Percentiles rank a stretch among this genome's conserved stretches.
Conservation (phyloP, 2,113 vertebrate species). For the Siniperca knerii region DNA sequence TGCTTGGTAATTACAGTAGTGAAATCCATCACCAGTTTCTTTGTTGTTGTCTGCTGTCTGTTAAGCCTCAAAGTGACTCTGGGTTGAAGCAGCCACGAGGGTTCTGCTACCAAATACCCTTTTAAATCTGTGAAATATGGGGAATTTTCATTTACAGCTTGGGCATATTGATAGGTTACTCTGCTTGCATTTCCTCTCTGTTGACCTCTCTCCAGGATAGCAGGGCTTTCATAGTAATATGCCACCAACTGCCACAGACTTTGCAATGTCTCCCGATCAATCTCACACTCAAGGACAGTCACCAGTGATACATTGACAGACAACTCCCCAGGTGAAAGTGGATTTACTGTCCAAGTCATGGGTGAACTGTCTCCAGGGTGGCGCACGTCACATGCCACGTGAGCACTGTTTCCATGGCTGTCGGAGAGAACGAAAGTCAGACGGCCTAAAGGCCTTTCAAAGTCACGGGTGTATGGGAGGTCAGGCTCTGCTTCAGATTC, state of each 20-base stretch:
- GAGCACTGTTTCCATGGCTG: conserved; percentile 84
- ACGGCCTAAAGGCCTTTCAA: conserved; percentile 82
- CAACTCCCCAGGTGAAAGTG: conserved; percentile 62
- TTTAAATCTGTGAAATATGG: conserved; percentile 88
- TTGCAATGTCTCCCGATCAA: conserved; percentile 84
- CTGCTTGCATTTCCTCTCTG: conserved; percentile 75
- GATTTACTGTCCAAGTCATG: conserved; percentile 75
- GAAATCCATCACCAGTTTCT: conserved; percentile 86
- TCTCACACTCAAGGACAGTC: conserved; percentile 84
- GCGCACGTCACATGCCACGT: conserved; percentile 83
- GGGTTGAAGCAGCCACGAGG: conserved; percentile 85
- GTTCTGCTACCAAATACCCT: conserved; percentile 83
- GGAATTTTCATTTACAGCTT: conserved; percentile 81
- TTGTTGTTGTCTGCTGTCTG: conserved; percentile 83
- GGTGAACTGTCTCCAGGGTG: conserved; percentile 74
- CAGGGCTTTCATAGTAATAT: conserved; percentile 87
- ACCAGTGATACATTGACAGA: conserved; percentile 81
- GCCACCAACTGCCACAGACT: conserved; percentile 87
- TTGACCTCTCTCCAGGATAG: conserved; percentile 82
- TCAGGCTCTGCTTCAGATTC: conserved; percentile 83
- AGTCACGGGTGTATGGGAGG: conserved; percentile 79
- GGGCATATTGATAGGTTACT: conserved; percentile 82
- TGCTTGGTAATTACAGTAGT: conserved; percentile 78
- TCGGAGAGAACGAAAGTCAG: conserved; percentile 83
- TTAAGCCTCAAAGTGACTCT: conserved; percentile 84